These are phyloP conservation scores for Pristiophorus japonicus DNA, from an alignment of 2,113 vertebrate species.

Conservation along the genomic window DNA sequence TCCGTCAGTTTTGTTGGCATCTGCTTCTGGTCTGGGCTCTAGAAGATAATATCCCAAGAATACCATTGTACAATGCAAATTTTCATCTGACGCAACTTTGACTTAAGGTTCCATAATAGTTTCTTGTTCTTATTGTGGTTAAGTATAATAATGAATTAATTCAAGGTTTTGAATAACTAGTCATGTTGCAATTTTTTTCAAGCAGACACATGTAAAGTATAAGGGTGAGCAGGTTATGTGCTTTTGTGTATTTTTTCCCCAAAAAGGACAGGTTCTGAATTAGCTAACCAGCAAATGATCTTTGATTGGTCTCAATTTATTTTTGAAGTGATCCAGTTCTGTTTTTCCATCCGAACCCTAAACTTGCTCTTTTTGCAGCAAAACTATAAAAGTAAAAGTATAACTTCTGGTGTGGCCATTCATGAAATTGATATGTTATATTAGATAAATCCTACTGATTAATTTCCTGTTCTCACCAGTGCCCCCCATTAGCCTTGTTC, in stretches of 20 bases:
- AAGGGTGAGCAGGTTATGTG: not conserved
- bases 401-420: too few species aligned
- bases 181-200: not conserved
- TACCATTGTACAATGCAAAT: not conserved
- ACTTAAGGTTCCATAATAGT: not conserved
- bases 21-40: not conserved
- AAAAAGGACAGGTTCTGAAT: not conserved
- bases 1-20: not conserved
- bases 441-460: not conserved
- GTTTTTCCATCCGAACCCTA: not conserved
- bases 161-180: not conserved
- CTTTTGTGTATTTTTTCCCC: not conserved
- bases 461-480: not conserved
- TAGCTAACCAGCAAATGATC: not conserved
- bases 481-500: not conserved
- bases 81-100: not conserved
- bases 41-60: not conserved
- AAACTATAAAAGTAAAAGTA: not conserved
- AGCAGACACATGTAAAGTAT: not conserved
- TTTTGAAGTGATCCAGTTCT: not conserved
- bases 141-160: not conserved
- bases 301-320: not conserved
- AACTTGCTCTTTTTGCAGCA: not conserved
- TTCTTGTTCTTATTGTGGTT: not conserved
- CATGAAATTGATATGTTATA: not conserved